Conservation (phyloP, 2,888 invertebrate species). For the Ctenicera cuprea region DNA sequence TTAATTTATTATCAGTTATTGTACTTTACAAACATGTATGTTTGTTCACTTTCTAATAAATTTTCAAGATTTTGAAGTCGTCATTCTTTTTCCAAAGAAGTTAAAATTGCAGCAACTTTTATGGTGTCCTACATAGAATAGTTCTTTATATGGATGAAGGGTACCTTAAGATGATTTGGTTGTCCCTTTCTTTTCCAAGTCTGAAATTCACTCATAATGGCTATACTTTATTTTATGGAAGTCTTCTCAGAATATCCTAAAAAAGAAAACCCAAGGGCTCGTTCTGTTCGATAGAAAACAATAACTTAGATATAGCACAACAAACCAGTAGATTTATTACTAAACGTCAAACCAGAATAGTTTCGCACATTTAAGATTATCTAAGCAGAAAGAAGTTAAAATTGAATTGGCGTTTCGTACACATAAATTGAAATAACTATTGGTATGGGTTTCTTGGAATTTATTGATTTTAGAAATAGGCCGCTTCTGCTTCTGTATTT, state of each 20-base stretch:
- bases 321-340: conserved; percentile 5
- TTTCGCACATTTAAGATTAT: conserved; percentile 4
- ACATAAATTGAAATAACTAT: no score
- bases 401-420: neutral
- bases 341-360: neutral
- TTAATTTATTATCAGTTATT: neutral
- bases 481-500: no score
- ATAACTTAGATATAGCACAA: neutral
- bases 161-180: neutral
- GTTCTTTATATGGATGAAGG: neutral
- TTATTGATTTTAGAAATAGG: no score
- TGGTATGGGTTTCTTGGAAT: no score
- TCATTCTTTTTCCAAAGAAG: neutral
- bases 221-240: conserved; percentile 10
- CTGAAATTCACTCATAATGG: conserved; percentile 7
- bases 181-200: conserved; percentile 7
- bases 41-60: neutral
- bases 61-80: neutral
- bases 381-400: neutral
- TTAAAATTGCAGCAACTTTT: neutral
- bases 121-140: neutral
- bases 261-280: neutral
- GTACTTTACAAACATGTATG: no score
- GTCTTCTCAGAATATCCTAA: conserved; percentile 1
- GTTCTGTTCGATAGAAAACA: neutral